Evolutionary conservation across 2,888 invertebrate genomes (phyloP), one percentile per base, ranked within the genome.

Genomic region (Xanthia togata): DNA sequence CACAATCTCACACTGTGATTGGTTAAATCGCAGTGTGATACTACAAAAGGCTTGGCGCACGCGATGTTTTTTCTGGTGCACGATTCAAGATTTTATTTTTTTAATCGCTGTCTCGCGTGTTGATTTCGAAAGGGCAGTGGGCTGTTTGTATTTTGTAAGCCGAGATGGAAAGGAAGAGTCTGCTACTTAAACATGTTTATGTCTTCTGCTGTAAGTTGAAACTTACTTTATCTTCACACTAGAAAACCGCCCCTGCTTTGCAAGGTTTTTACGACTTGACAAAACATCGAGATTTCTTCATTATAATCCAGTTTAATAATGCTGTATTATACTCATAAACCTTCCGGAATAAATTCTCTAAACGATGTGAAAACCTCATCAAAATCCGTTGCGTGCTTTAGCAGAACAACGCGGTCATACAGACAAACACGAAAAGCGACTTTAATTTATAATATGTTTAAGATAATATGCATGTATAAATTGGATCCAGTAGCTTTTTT

Each of bases 101-200:
- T 73, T 81, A 79, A 87, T 87, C 64, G 53, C 64, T 5, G 65
- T 72, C 65, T 87, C 78, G 87, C 88, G 86, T 87, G 87, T 74
- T 35, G 38, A 14, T 14, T 44, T n/a, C 2, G n/a, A 67, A 81
- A 70, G 72, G 82, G 70, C 78, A 65, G 38, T 62, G 57, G 72
- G 26, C 41, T 35, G 38, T 63, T 76, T 68, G 79, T 67, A 23
- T 79, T 74, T 50, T 65, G 60, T 72, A 63, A 63, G 11, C 65
- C 26, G 57, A 67, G 35, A 38, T 65, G 11, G 17, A 38, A 62
- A 73, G 55, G 55, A 77, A 55, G 20, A 62, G 38, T 9, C 47
- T 26, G n/a, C 26, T 65, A 9, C n/a, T 70, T 55, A 55, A 6
- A 50, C 4, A 55, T 59, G 4, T 44, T 44, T 44, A 65, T 44